Evolutionary conservation across 2,888 invertebrate genomes (phyloP), one percentile per base, ranked within the genome.

Genomic region (Dusona sp.): DNA sequence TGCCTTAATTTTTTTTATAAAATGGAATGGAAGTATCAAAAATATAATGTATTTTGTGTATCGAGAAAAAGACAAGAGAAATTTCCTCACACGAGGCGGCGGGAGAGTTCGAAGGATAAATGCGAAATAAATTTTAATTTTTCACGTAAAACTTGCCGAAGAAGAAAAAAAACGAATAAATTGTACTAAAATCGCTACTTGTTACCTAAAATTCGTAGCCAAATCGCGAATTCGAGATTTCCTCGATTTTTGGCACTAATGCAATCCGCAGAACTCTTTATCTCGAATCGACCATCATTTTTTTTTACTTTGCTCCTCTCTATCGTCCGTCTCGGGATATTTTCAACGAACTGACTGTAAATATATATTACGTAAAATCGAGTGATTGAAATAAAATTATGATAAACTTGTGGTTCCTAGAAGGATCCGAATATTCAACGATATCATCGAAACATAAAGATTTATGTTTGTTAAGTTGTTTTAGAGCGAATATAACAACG

Each of bases 41-140:
- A 73, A 42, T 61, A 87, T 79, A 73, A 75, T 86, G 86, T 85
- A 86, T 88, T 87, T 88, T 84, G 65, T 87, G 75, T 84, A 86
- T 74, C 38, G 54, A 75, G 33, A 74, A 25, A 65, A 65, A 45
- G 25, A 25, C 51, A 19, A 45, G 51, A 38, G 45, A 48, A 48
- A 42, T 22, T 72, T 73, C 19, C 45, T 65, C 45, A 25, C 57
- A 70, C 22, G 54, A 68, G 54, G 36, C 48, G 8, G 73, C 4
- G 72, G 72, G 36, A 75, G 70, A 79, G 70, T 65, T 75, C 65
- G 64, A 75, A 72, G 57, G 19, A 29, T 13, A 19, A 54, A 22
- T 13, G 61, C 51, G 3, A 77, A 8, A n/a, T 3, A 33, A 64
- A 45, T 16, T 74, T 61, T 25, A 61, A 36, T 61, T 75, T 64